Base-by-base conservation (phyloP, 2,888 invertebrate genomes). In the Dasypogon diadema region DNA sequence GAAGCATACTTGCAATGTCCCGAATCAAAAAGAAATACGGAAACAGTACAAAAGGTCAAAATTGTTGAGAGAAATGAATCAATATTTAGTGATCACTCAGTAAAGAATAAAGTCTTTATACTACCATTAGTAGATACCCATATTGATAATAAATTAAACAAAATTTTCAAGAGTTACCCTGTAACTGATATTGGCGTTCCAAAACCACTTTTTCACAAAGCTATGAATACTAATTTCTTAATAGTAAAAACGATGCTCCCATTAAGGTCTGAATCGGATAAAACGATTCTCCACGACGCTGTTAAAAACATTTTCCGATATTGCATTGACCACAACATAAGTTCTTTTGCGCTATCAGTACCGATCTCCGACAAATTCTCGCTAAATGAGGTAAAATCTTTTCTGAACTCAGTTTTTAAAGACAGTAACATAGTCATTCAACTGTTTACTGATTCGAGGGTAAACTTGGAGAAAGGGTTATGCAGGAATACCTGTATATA, bases 161-260 rank as follows among this genome's bases (percentile, higher is more conserved):
- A 30, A 30, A 1, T 10, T 1, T 1, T 0, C 0, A 0, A 1
- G 10, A 30, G 0, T 1, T 1, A 30, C 1, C 10, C 0, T 1
- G 1, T 0, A 1, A 0, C 1, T 6, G 1, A 30, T 6, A 30
- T 30, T 30, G 1, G 34, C 1, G 1, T 6, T 1, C 1, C 0
- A 0, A 1, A 30, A 0, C 0, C 34, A 1, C 10, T 30, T 1
- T 1, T 1, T 1, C 34, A 30, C 10, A 30, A 30, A 30, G 0
- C 34, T 30, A 30, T 10, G 10, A 30, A 10, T 10, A 30, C 34
- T 6, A 30, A 30, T 30, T 30, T 30, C 0, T 1, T 30, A 1
- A 1, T 30, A 1, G 1, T 1, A 1, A 30, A 30, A 1, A 30
- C 34, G 6, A 30, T 1, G 1, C 0, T 30, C 1, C 1, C 34